Conservation (phyloP, 1,140 invertebrate species). For the Argopecten irradians region DNA sequence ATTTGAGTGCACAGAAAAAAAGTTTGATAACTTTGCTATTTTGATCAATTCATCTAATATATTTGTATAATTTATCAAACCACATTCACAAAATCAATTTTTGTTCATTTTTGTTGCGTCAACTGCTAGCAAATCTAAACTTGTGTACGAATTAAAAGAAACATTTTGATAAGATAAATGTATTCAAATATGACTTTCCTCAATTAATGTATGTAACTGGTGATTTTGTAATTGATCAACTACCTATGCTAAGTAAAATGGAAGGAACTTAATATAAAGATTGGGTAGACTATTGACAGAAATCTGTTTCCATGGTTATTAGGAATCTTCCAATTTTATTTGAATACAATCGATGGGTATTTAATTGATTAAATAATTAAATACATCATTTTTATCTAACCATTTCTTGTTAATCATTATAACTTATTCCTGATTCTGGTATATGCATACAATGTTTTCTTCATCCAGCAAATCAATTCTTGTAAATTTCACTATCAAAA, state of each 20-base stretch:
- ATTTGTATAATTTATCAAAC: neutral
- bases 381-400: neutral
- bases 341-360: neutral
- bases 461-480: neutral
- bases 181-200: no score
- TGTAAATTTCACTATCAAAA: neutral
- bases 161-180: neutral
- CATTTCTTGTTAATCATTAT: neutral
- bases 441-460: neutral
- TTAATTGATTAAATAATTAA: neutral
- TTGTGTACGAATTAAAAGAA: neutral
- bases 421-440: neutral
- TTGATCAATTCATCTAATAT: no score
- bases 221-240: neutral
- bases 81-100: neutral
- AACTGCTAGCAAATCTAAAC: neutral
- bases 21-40: no score
- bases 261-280: neutral
- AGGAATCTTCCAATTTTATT: neutral
- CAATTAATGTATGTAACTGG: neutral
- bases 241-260: neutral
- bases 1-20: no score
- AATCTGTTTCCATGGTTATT: neutral
- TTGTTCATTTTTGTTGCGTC: no score
- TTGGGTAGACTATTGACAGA: neutral